Percentiles rank a stretch among this genome's conserved stretches.
Evolutionary conservation across 2,113 vertebrate genomes (phyloP).

Genomic region (Pholis gunnellus): DNA sequence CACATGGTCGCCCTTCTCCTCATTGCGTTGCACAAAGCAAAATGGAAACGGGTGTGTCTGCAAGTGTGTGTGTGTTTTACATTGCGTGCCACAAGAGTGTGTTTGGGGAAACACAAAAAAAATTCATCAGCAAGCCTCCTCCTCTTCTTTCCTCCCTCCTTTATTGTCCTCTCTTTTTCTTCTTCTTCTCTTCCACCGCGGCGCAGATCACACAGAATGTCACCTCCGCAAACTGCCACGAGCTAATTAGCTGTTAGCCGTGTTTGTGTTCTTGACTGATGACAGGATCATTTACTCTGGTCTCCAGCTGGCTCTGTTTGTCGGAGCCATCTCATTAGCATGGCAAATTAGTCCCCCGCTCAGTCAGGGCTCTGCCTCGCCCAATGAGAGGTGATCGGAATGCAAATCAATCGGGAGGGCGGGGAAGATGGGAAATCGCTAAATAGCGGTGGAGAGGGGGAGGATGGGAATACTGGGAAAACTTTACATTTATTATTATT

Average conservation of each 20-base stretch:
- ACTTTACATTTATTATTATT: neutral
- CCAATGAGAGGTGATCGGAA: constrained; percentile 98
- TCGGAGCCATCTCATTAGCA: constrained; percentile 97
- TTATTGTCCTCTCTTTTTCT: constrained; percentile 41
- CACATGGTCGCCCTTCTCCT: constrained; percentile 88
- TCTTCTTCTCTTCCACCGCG: constrained; percentile 80
- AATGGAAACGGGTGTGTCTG: constrained; percentile 55
- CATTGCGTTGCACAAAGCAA: constrained; percentile 65
- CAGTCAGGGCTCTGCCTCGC: constrained; percentile 95
- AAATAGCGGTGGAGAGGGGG: constrained; percentile 80
- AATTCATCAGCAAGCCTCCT: constrained; percentile 85
- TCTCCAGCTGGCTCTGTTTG: constrained; percentile 98
- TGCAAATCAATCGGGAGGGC: constrained; percentile 95
- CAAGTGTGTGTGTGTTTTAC: neutral
- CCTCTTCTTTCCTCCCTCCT: constrained; percentile 80
- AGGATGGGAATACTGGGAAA: constrained; percentile 20
- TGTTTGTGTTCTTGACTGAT: constrained; percentile 97
- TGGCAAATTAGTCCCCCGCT: constrained; percentile 97
- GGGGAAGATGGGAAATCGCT: constrained; percentile 88
- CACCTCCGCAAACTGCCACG: constrained; percentile 92
- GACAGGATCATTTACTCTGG: constrained; percentile 99
- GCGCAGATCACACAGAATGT: constrained; percentile 95
- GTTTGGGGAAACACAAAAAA: constrained; percentile 51
- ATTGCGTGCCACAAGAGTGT: constrained; percentile 1
- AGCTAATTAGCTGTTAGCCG: constrained; percentile 99